Evolutionary conservation across 2,113 vertebrate genomes (phyloP).

Genomic region (Stictonetta naevosa): DNA sequence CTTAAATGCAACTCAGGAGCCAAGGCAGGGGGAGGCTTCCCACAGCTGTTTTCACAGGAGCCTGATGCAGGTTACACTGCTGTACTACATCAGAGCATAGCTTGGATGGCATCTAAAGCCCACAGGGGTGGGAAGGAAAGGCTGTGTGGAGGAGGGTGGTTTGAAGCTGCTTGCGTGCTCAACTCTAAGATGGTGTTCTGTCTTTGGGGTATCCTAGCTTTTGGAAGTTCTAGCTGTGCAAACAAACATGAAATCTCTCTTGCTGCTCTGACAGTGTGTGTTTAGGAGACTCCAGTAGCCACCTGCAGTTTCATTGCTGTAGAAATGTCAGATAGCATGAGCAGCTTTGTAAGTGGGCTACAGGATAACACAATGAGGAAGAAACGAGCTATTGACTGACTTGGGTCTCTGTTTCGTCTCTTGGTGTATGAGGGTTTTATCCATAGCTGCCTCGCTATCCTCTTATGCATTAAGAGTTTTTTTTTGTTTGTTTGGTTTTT

Average conservation of each 20-base stretch:
- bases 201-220: conserved; percentile 18
- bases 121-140: not conserved
- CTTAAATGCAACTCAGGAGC: fast-evolving
- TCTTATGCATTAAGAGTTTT: not conserved
- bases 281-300: conserved; percentile 44
- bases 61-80: not conserved
- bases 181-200: not conserved
- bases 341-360: conserved; percentile 42
- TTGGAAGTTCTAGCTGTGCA: conserved; percentile 30
- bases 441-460: fast-evolving
- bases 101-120: not conserved
- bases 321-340: not conserved
- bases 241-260: not conserved
- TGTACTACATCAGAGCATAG: not conserved
- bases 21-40: not conserved
- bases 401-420: not conserved
- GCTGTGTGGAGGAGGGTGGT: too few relatives aligned
- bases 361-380: not conserved
- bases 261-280: conserved; percentile 15
- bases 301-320: conserved; percentile 35
- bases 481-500: too few relatives aligned
- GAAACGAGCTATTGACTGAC: not conserved
- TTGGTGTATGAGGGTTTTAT: not conserved
- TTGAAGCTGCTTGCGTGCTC: not conserved
- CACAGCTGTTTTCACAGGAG: not conserved